phyloP scores from a whole-genome alignment of 2,797 vertebrate genomes.

The Syngnathus acus region DNA sequence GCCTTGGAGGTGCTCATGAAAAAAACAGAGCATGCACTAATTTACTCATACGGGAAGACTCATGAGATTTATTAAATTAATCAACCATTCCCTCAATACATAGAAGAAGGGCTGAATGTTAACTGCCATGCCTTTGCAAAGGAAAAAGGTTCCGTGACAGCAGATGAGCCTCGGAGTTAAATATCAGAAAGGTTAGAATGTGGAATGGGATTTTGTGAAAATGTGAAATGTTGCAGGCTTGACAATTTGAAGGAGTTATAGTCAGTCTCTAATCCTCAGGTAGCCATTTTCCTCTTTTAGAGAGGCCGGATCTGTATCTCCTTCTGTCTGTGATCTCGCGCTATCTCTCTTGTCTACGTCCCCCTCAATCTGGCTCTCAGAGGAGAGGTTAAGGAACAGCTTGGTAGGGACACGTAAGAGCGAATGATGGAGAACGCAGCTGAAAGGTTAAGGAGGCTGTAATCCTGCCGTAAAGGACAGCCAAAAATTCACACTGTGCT shows the following conservation, averaged over 20 bases:
- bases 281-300: slow-evolving; percentile 47
- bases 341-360: slow-evolving; percentile 28
- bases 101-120: slow-evolving; percentile 64
- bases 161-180: slow-evolving; percentile 68
- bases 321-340: slow-evolving; percentile 25
- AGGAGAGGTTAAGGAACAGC: slow-evolving; percentile 62
- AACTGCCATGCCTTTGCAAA: slow-evolving; percentile 59
- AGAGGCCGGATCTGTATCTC: slow-evolving; percentile 32
- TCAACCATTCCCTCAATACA: slow-evolving; percentile 66
- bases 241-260: slow-evolving; percentile 65
- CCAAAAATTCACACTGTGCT: slow-evolving; percentile 64
- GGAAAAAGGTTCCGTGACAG: slow-evolving; percentile 66
- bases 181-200: slow-evolving; percentile 71
- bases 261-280: slow-evolving; percentile 65
- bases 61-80: slow-evolving; percentile 52
- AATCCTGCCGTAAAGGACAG: slow-evolving; percentile 66
- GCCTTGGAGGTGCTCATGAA: slow-evolving; percentile 17
- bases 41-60: slow-evolving; percentile 21
- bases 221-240: slow-evolving; percentile 66
- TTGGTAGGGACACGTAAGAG: slow-evolving; percentile 64
- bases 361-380: slow-evolving; percentile 42
- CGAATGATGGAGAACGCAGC: slow-evolving; percentile 67
- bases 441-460: slow-evolving; percentile 70
- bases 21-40: slow-evolving; percentile 12
- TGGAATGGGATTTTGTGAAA: slow-evolving; percentile 69